These are phyloP conservation scores for Drosophila truncata DNA, from an alignment of 1,140 invertebrate species.

Conservation along the genomic window DNA sequence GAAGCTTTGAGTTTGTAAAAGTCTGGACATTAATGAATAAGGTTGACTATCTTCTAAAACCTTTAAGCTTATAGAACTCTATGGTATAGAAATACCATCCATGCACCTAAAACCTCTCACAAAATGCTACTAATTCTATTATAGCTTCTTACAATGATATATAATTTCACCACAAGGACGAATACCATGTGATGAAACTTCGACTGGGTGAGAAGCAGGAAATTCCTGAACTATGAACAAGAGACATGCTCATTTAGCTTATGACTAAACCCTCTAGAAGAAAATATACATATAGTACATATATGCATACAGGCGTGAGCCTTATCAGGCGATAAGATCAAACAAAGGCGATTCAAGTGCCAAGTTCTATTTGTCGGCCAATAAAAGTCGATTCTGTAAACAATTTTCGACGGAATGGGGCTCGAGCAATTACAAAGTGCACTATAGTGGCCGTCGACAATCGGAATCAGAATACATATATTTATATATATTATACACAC, in stretches of 20 bases:
- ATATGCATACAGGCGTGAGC: slow-evolving; percentile 10
- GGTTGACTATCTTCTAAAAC: neutral
- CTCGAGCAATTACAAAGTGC: slow-evolving; percentile 39
- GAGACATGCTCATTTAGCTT: slow-evolving; percentile 15
- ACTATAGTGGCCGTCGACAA: slow-evolving; percentile 29
- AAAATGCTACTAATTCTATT: neutral
- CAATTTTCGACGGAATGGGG: slow-evolving; percentile 28
- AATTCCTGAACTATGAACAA: slow-evolving; percentile 45
- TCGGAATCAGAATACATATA: slow-evolving; percentile 29
- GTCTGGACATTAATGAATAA: neutral
- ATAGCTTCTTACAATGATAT: neutral
- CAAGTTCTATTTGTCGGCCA: slow-evolving; percentile 53
- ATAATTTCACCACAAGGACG: neutral
- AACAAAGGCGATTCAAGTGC: slow-evolving; percentile 60
- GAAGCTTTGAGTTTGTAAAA: neutral
- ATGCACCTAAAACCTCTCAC: neutral
- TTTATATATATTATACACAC: neutral
- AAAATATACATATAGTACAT: neutral
- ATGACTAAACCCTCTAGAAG: slow-evolving; percentile 37
- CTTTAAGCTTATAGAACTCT: neutral
- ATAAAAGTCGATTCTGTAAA: slow-evolving; percentile 51
- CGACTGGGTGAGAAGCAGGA: neutral
- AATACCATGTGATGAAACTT: neutral
- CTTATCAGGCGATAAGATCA: slow-evolving; percentile 65
- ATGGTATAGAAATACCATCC: neutral